A percentile compares a stretch with the other conserved stretches of the same genome.
phyloP scores from a whole-genome alignment of 2,797 vertebrate species.

The Pipistrellus nathusii region DNA sequence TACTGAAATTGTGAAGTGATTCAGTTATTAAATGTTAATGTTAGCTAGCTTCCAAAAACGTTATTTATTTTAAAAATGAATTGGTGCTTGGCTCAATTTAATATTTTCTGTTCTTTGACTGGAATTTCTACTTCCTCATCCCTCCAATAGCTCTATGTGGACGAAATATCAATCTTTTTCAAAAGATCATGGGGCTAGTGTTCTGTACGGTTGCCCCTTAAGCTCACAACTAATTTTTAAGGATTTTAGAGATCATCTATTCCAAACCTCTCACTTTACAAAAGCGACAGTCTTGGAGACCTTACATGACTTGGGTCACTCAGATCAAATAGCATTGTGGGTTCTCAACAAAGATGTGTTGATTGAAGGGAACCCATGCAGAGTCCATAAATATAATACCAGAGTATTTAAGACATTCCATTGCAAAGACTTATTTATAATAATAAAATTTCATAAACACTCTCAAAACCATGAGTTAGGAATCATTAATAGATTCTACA shows the following conservation, averaged over 20 bases:
- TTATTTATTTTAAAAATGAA: slow-evolving; percentile 42
- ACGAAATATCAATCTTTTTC: background rate
- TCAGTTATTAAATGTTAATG: background rate
- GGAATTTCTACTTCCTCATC: background rate
- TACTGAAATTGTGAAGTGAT: background rate
- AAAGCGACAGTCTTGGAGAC: background rate
- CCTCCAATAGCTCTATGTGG: background rate
- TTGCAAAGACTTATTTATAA: background rate
- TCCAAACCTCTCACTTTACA: background rate
- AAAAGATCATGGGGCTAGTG: background rate
- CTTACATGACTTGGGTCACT: background rate
- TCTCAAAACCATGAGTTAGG: background rate
- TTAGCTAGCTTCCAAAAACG: background rate
- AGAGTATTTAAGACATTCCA: background rate
- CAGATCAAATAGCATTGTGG: background rate
- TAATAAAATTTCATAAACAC: background rate
- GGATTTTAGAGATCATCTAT: background rate
- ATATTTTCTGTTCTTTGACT: background rate
- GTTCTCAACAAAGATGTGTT: background rate
- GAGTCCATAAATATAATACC: background rate
- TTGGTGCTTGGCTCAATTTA: background rate
- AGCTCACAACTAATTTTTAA: background rate
- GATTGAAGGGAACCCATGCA: background rate
- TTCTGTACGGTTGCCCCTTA: background rate
- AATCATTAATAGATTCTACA: background rate